Evolutionary conservation across 2,797 vertebrate species (phyloP).

Genomic region (Lycodopsis pacificus): DNA sequence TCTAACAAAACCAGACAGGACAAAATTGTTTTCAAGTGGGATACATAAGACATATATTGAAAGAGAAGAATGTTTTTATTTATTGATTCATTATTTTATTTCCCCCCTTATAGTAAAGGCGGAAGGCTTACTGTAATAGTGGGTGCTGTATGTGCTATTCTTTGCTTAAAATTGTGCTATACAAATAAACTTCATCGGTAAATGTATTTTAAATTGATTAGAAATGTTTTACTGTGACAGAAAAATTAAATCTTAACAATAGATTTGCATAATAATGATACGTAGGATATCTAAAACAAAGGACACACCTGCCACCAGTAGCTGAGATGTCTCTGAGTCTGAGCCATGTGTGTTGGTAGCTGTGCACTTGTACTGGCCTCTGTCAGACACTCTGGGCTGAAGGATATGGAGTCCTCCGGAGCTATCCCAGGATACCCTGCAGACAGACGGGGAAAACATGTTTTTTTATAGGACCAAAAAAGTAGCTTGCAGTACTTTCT

Average conservation of each 20-base stretch:
- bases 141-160: no score
- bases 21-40: no score
- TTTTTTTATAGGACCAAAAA: no score
- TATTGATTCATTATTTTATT: no score
- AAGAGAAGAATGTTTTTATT: no score
- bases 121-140: no score
- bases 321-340: constrained; percentile 83
- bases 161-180: no score
- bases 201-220: neutral
- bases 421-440: constrained; percentile 82
- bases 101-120: no score
- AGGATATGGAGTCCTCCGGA: constrained; percentile 81
- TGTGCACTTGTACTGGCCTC: constrained; percentile 88
- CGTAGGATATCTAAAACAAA: neutral
- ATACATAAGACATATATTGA: no score
- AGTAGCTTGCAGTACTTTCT: neutral
- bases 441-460: neutral
- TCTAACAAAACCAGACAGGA: no score
- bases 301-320: constrained; percentile 86
- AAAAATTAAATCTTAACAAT: neutral
- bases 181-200: no score
- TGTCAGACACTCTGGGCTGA: constrained; percentile 82
- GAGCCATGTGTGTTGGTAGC: constrained; percentile 83
- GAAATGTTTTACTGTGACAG: neutral
- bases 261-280: neutral